Percentiles rank a stretch among this genome's conserved stretches.
Conservation (phyloP, 2,113 vertebrate species). For the Ginglymostoma cirratum region DNA sequence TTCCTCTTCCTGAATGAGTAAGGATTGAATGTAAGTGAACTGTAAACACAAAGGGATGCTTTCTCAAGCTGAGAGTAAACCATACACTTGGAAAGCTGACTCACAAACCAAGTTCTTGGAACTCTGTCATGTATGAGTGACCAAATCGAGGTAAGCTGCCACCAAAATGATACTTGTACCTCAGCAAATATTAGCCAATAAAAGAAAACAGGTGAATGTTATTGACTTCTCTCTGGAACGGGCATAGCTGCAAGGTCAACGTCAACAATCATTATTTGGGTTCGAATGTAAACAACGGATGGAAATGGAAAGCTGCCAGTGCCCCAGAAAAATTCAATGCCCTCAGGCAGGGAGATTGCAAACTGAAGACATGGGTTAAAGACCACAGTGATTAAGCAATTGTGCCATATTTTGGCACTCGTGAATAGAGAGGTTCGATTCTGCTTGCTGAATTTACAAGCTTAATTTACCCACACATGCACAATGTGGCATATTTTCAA, state of each 20-base stretch:
- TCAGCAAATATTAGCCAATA: background rate
- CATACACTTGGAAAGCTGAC: background rate
- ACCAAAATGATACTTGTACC: background rate
- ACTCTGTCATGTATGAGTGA: background rate
- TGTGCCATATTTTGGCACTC: background rate
- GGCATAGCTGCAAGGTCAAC: background rate
- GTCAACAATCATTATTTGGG: background rate
- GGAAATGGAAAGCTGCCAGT: background rate
- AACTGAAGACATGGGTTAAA: background rate
- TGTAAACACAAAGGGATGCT: background rate
- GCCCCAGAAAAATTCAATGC: background rate
- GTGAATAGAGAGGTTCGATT: background rate
- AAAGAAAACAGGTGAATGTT: background rate
- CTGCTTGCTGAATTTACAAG: background rate
- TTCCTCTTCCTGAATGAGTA: background rate
- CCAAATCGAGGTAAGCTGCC: background rate
- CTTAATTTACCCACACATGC: background rate
- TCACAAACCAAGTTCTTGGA: background rate
- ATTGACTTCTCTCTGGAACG: background rate
- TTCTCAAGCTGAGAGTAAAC: background rate
- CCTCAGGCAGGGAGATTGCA: background rate
- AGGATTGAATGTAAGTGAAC: background rate
- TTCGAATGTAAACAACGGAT: background rate
- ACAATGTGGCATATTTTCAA: slow-evolving; percentile 31
- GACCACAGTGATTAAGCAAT: background rate